Base-by-base conservation (phyloP, 2,113 vertebrate genomes). In the Uria aalge region DNA sequence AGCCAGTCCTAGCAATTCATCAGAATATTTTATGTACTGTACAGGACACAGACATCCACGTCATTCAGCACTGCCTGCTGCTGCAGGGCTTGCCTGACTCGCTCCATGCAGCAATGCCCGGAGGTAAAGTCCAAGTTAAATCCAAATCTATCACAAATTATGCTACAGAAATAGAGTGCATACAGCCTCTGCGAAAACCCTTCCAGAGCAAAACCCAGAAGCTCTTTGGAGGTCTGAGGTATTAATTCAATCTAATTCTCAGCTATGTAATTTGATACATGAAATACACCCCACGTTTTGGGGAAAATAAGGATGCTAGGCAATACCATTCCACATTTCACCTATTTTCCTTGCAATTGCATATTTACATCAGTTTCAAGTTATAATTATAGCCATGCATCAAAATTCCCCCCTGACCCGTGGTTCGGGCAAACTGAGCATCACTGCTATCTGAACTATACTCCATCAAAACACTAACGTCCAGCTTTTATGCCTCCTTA, bases 401-500 rank as follows among this genome's bases (percentile, higher is more conserved):
- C 34, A 82, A 81, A 15, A 48, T 26, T 24, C 6, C 21, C 12
- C 17, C 20, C 12, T 19, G 32, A 12, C 32, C 8, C 7, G 7
- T 9, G 56, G 19, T 29, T 1, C 1, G 4, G 19, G 15, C 0
- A 3, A 72, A 9, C 11, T 43, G 13, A 68, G 11, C 34, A 75
- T 18, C 0, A 0, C 63, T 60, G 23, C 29, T 59, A 18, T 38
- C 68, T 64, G 18, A 88, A 59, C 47, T 66, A 47, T 1, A 23
- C 2, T 47, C 34, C 27, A 38, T 1, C 7, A 12, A 77, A 90
- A 81, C 34, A 27, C 32, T 45, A 36, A 34, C 15, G 16, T 76
- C n/a, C 69, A 76, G 48, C 30, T 88, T 56, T 62, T 69, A 1
- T 12, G 4, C n/a, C 69, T 38, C 85, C 62, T 78, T 26, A 43